Base-by-base conservation (phyloP, 1,140 invertebrate genomes). In the Ips nitidus region DNA sequence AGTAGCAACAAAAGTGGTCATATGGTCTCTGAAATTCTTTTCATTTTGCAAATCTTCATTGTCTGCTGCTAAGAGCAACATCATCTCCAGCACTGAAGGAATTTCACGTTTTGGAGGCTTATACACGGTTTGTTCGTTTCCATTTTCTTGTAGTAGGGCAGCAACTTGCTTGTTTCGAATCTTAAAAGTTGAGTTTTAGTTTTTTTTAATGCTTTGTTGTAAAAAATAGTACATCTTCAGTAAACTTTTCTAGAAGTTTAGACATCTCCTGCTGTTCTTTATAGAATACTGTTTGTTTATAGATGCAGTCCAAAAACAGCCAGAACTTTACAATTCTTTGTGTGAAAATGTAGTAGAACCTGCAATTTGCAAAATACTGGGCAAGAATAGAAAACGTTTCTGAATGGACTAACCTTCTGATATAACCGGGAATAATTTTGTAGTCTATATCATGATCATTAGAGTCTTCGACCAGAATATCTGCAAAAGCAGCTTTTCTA, bases 21-120 rank as follows among this genome's bases (percentile, higher is more conserved):
- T 42, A 64, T 75, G 72, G 61, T 75, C 37, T 4, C n/a, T 22
- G 7, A 72, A 57, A 39, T 75, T 70, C 47, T 73, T 61, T 39
- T 71, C 58, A 52, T 2, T 70, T 1, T 47, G 37, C 66, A 60
- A 50, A 22, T 59, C 50, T 2, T 64, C 47, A 47, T 56, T 53
- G 3, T 62, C 47, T 5, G 37, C 47, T 3, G 50, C 8, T 0
- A 71, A 41, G 3, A 67, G 56, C 3, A 67, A 4, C 42, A 71
- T 56, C 41, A 63, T 53, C 22, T 67, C 58, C 3, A 71, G 41
- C 6, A 71, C 50, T 36, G 64, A 66, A 3, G 64, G 64, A 40
- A 41, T 57, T n/a, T 3, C 22, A 39, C 47, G 41, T 0, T 1
- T 42, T 52, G 41, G 2, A 37, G 3, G 40, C 7, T 62, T 50